Conservation (phyloP, 2,888 invertebrate genomes). For the Tillus elongatus region DNA sequence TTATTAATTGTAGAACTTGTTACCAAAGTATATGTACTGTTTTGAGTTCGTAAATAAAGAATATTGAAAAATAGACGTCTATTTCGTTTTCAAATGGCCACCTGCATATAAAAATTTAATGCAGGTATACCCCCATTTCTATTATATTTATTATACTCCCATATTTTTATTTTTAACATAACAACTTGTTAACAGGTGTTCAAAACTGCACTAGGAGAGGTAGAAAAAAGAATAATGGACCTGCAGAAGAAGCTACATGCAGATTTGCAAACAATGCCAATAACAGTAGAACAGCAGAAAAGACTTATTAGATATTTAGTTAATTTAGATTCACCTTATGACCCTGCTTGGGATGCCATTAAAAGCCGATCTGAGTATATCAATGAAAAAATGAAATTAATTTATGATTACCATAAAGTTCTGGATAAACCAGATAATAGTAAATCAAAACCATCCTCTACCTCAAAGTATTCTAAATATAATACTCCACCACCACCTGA, state of each 20-base stretch:
- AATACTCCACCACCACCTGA: constrained; percentile 28
- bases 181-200: no score
- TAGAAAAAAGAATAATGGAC: constrained; percentile 77
- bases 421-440: constrained; percentile 34
- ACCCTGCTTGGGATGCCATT: constrained; percentile 96
- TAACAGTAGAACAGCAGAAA: constrained; percentile 89
- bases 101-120: no score
- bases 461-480: constrained; percentile 36
- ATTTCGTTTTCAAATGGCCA: no score
- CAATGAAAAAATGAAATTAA: constrained; percentile 53
- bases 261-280: constrained; percentile 83
- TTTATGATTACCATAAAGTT: constrained; percentile 55
- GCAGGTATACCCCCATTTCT: no score
- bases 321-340: constrained; percentile 68
- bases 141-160: no score
- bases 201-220: constrained; percentile 80
- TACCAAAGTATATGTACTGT: no score
- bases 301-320: constrained; percentile 79
- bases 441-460: constrained; percentile 29
- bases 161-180: no score
- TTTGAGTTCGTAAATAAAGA: no score
- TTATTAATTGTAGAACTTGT: no score
- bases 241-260: constrained; percentile 72
- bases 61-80: no score
- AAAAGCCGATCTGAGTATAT: constrained; percentile 74